Evolutionary conservation across 2,113 vertebrate genomes (phyloP).

Genomic region (Otocyon megalotis): DNA sequence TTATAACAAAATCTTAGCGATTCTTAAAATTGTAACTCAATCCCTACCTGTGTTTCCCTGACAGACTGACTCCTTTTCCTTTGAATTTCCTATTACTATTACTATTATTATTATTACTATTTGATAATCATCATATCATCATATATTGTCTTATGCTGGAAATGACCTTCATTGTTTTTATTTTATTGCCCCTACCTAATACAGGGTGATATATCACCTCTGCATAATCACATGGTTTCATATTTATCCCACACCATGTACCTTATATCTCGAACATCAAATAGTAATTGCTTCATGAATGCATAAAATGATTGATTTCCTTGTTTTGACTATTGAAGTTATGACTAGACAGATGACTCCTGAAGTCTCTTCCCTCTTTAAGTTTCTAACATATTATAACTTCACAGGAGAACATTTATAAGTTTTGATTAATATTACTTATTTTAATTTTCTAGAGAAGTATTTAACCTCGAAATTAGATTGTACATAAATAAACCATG

Average conservation of each 20-base stretch:
- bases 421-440: not conserved
- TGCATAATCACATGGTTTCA: not conserved
- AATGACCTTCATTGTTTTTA: not conserved
- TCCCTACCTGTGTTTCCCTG: not conserved
- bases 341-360: not conserved
- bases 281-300: not conserved
- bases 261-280: not conserved
- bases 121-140: not conserved
- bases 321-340: not conserved
- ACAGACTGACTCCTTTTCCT: not conserved
- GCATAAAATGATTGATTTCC: constrained; percentile 14
- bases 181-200: not conserved
- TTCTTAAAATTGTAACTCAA: not conserved
- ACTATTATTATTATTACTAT: not conserved
- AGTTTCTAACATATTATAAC: not conserved
- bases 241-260: not conserved
- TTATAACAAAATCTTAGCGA: not conserved
- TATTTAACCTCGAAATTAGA: constrained; percentile 1
- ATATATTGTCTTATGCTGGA: not conserved
- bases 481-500: not conserved
- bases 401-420: not conserved
- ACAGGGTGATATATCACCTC: not conserved
- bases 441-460: constrained; percentile 31
- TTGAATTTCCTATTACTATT: not conserved
- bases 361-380: not conserved